Evolutionary conservation across 2,888 invertebrate genomes (phyloP), one percentile per base, ranked within the genome.

Genomic region (Acrobasis repandana): DNA sequence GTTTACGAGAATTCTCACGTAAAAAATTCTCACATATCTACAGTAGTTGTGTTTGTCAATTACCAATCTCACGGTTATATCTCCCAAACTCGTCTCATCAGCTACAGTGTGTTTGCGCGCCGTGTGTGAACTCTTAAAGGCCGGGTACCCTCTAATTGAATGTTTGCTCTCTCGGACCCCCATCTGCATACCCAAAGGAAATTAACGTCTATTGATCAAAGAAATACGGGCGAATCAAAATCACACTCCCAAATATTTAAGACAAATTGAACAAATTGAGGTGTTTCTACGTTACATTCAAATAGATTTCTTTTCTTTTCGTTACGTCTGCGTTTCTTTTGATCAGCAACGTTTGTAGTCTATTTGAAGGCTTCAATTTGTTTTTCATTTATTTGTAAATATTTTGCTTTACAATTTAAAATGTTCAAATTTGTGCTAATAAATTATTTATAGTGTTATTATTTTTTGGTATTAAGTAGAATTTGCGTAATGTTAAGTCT

Each of bases 111-210:
- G 50, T 46, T 52, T 38, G 20, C 33, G 57, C 33, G 34, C 51
- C 56, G 58, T 60, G 59, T 60, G 61, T 60, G 62, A 63, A 65
- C 59, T 62, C 63, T 63, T 62, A 61, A 65, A 65, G 65, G 64
- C 58, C 38, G 50, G 48, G 58, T 28, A 48, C 63, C 65, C 66
- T 67, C 72, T 78, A 78, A 78, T 79, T 78, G 78, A 77, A 76
- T 78, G 75, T 77, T 76, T 77, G 72, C 70, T 69, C 62, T 49
- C 56, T 49, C 58, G 20, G 28, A 16, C 34, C 63, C 57, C 62
- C 64, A 68, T 72, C 65, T 69, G 62, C 63, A 71, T 70, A 67
- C 67, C 46, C 66, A 65, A 28, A 51, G 56, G 61, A 70, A 68
- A 69, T 66, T 63, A 66, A 63, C 54, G 54, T 60, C 61, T 72